Conservation (phyloP, 64 coral and sea anemone genomes). For the Actinia equina region DNA sequence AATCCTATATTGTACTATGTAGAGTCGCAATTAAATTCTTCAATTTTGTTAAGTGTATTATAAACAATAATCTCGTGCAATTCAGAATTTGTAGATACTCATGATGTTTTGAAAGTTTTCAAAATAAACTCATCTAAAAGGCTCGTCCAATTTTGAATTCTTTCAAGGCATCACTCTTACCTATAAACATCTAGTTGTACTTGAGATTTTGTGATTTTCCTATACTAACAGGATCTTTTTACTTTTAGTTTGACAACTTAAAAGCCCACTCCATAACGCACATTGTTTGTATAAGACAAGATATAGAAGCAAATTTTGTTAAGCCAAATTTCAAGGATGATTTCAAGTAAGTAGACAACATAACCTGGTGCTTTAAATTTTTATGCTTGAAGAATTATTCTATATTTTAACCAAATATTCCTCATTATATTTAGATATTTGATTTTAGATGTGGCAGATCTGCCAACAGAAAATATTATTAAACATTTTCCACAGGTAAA, state of each 20-base stretch:
- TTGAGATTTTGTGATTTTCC: too few relatives aligned
- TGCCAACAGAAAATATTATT: slow-evolving; percentile 97
- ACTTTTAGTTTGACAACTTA: slow-evolving; percentile 68
- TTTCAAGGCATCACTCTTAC: too few relatives aligned
- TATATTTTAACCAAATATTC: neutral
- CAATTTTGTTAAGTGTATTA: too few relatives aligned
- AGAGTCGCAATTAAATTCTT: too few relatives aligned
- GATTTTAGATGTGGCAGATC: slow-evolving; percentile 85
- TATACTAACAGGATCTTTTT: neutral
- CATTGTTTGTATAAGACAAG: slow-evolving; percentile 94
- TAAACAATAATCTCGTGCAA: too few relatives aligned
- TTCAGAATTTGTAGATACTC: too few relatives aligned
- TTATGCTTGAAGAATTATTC: neutral
- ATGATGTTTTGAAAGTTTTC: too few relatives aligned
- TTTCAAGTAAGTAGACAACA: slow-evolving; percentile 62
- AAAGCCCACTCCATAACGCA: slow-evolving; percentile 80
- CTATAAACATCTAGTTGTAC: too few relatives aligned
- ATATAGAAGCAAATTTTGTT: slow-evolving; percentile 97
- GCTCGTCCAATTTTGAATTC: too few relatives aligned
- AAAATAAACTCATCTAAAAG: too few relatives aligned
- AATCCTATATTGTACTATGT: too few relatives aligned
- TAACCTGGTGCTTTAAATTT: neutral
- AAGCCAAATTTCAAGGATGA: slow-evolving; percentile 92
- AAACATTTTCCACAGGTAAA: slow-evolving; percentile 87
- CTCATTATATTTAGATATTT: slow-evolving; percentile 64